Evolutionary conservation across 2,113 vertebrate species (phyloP).

Genomic region (Loxodonta africana): DNA sequence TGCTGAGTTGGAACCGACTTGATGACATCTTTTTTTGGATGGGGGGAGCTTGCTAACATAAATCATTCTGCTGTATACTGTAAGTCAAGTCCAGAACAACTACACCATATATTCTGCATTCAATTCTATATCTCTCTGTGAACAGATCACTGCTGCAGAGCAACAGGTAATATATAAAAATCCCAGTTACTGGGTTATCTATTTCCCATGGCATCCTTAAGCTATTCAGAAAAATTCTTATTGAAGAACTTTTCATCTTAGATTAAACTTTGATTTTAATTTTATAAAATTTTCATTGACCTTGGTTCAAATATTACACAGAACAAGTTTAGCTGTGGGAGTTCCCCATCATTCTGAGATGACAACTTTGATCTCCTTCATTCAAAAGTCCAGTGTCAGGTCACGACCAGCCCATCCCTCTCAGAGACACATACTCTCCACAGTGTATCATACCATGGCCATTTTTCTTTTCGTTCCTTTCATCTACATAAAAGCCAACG

Average conservation of each 20-base stretch:
- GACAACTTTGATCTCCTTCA: background rate
- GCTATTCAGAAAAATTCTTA: background rate
- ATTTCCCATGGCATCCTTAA: background rate
- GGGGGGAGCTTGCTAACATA: background rate
- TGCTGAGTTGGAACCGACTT: too few species aligned
- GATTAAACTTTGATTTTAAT: background rate
- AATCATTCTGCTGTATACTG: background rate
- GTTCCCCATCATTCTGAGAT: background rate
- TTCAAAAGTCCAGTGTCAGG: background rate
- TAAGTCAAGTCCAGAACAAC: background rate
- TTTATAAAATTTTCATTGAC: background rate
- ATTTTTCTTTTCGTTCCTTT: background rate
- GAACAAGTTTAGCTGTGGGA: background rate
- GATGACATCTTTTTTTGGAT: too few species aligned
- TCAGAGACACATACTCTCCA: background rate
- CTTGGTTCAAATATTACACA: background rate
- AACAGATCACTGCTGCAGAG: background rate
- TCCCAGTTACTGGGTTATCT: background rate
- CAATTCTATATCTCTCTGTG: background rate
- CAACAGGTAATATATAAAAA: background rate
- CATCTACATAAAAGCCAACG: background rate
- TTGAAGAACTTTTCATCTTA: background rate
- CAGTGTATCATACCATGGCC: rapidly evolving
- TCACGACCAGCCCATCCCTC: too few species aligned
- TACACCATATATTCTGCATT: background rate